Conservation (phyloP, 2,888 invertebrate genomes). For the Drosophila neotestacea region DNA sequence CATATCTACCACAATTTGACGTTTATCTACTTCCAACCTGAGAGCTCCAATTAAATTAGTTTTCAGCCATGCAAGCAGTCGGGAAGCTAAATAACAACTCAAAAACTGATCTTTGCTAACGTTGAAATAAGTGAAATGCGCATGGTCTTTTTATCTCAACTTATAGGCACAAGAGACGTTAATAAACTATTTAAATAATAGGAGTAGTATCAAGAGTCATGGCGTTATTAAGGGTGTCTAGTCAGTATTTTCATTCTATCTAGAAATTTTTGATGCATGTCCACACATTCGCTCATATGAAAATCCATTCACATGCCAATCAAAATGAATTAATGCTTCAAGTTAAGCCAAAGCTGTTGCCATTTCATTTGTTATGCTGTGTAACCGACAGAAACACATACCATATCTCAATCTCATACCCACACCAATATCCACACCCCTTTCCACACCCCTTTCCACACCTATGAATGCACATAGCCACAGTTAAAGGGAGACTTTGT, state of each 20-base stretch:
- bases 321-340: conserved; percentile 61
- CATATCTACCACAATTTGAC: too few species aligned
- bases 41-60: too few species aligned
- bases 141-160: too few species aligned
- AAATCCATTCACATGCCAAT: conserved; percentile 39
- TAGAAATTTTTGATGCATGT: not conserved
- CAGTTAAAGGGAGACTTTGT: not conserved
- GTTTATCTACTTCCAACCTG: too few species aligned
- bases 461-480: not conserved
- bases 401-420: not conserved
- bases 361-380: conserved; percentile 62
- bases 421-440: not conserved
- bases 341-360: conserved; percentile 66
- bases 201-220: too few species aligned
- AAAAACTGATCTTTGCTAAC: too few species aligned
- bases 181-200: too few species aligned
- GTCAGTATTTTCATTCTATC: not conserved
- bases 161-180: too few species aligned
- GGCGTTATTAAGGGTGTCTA: not conserved
- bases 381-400: conserved; percentile 6
- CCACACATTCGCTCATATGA: not conserved
- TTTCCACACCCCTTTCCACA: not conserved
- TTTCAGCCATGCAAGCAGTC: too few species aligned
- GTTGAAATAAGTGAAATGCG: too few species aligned
- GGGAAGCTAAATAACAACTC: too few species aligned